A percentile compares a stretch with the other conserved stretches of the same genome.
Evolutionary conservation across 2,888 invertebrate species (phyloP).

Genomic region (Diadegma fenestrale): DNA sequence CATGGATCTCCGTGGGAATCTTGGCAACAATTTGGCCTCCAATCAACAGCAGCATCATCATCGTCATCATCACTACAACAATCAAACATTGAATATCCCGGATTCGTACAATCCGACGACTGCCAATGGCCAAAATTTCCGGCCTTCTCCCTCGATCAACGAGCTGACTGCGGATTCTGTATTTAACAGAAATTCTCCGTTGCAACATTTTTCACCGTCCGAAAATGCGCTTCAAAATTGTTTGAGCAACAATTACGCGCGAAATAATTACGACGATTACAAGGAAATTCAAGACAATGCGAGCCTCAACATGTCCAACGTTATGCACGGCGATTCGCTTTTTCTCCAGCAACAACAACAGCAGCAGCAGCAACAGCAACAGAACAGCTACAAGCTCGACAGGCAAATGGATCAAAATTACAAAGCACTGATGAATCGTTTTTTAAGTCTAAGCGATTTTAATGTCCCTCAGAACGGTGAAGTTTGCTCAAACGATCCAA

Average conservation of each 20-base stretch:
- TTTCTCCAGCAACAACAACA: slow-evolving; percentile 70
- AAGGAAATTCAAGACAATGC: slow-evolving; percentile 78
- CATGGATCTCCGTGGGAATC: slow-evolving; percentile 74
- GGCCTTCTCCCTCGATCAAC: slow-evolving; percentile 81
- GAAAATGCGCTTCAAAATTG: slow-evolving; percentile 79
- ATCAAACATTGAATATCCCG: slow-evolving; percentile 77
- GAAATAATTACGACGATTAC: slow-evolving; percentile 79
- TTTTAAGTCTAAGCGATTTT: slow-evolving; percentile 76
- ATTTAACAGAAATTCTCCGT: slow-evolving; percentile 80
- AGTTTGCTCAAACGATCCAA: slow-evolving; percentile 72
- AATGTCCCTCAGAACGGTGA: slow-evolving; percentile 73
- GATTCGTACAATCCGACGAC: slow-evolving; percentile 77
- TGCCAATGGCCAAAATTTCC: slow-evolving; percentile 74
- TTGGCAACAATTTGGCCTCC: slow-evolving; percentile 69
- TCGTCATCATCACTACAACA: slow-evolving; percentile 72
- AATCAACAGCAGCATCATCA: slow-evolving; percentile 30
- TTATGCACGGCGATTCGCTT: slow-evolving; percentile 75
- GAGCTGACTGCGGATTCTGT: slow-evolving; percentile 81
- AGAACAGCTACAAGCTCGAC: slow-evolving; percentile 77
- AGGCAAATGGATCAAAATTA: slow-evolving; percentile 79
- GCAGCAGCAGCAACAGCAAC: slow-evolving; percentile 70
- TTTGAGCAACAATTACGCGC: slow-evolving; percentile 77
- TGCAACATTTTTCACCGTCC: slow-evolving; percentile 82
- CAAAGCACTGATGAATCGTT: slow-evolving; percentile 77
- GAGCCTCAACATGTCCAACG: slow-evolving; percentile 74